Evolutionary conservation across 2,113 vertebrate genomes (phyloP), one percentile per base, ranked within the genome.

Genomic region (Macrotis lagotis): DNA sequence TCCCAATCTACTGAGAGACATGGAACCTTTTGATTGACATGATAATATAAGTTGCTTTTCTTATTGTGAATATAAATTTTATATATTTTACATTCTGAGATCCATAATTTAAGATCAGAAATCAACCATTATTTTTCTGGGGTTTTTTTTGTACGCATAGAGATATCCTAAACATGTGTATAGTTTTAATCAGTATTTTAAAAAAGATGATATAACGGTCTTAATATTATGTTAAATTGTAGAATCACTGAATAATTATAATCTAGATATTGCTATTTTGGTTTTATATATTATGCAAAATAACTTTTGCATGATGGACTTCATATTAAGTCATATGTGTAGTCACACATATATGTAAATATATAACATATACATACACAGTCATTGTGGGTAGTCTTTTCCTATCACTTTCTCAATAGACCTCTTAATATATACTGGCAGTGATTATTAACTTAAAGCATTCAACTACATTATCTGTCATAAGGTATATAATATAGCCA

Each of bases 401-500:
- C 31, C 49, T 93, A 50, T 3, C 53, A 31, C 83, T 74, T 92
- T 89, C 48, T 51, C 47, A 49, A 37, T 51, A 90, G 94, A 88
- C 55, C 49, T 94, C 37, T 90, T 88, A 50, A 53, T 83, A 94
- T 50, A 50, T 90, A 93, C 89, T 92, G 92, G 9, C 52, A 14
- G 22, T 94, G 44, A 91, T 93, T 92, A 26, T 88, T 92, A 28
- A 90, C 96, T 91, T 91, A 93, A 97, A 96, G 51, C 25, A 91
- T 90, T 94, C 89, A 96, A 89, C 93, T 96, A 93, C 14, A 83
- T 95, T 90, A 93, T 89, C 92, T 53, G 94, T n/a, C 96, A 89
- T 96, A 19, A 94, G 91, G 51, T 53, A 91, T 91, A 94, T 90
- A 93, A 94, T 90, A 93, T 49, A 95, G 93, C n/a, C 9, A 95